Evolutionary conservation across 2,113 vertebrate genomes (phyloP).

Genomic region (Tringa solitaria): DNA sequence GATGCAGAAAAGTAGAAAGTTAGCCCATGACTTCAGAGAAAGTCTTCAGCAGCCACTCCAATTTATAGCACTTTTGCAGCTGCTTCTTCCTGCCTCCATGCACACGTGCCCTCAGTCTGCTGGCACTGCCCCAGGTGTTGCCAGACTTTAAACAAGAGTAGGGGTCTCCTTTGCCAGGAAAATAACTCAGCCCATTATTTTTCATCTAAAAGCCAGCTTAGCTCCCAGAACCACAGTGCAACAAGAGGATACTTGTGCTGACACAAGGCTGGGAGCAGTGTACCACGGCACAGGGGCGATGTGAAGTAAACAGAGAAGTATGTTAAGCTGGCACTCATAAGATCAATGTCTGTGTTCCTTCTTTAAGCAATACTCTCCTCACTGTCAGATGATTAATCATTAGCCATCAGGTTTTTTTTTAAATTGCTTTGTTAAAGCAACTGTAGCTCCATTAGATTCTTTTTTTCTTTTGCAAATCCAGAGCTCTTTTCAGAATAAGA

Average conservation of each 20-base stretch:
- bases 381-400: neutral
- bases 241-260: neutral
- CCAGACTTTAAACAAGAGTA: neutral
- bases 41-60: neutral
- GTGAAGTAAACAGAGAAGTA: accelerated
- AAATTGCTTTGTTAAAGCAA: neutral
- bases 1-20: neutral
- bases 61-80: neutral
- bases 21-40: neutral
- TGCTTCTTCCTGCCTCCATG: neutral
- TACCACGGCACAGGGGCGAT: neutral
- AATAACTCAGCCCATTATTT: neutral
- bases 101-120: accelerated
- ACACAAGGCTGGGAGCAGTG: neutral
- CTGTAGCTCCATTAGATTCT: neutral
- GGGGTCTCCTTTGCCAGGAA: neutral
- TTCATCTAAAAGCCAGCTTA: neutral
- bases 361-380: neutral
- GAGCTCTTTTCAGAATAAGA: constrained; percentile 3
- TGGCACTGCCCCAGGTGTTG: neutral
- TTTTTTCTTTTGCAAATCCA: neutral
- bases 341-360: neutral
- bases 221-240: neutral
- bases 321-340: neutral
- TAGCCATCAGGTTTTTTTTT: neutral